Evolutionary conservation across 2,888 invertebrate genomes (phyloP).

Genomic region (Drosophila helvetica): DNA sequence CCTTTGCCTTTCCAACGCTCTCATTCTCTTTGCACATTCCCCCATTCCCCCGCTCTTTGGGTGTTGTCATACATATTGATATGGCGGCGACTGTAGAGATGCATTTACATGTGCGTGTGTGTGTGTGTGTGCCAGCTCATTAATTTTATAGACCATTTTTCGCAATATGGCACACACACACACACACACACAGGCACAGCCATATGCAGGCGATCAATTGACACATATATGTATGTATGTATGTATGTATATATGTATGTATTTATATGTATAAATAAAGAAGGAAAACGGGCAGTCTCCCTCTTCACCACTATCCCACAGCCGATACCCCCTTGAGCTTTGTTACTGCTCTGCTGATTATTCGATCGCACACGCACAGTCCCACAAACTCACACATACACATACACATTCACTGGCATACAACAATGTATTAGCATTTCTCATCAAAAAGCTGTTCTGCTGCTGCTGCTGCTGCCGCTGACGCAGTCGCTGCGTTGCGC

Average conservation of each 20-base stretch:
- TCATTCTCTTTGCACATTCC: conserved; percentile 4
- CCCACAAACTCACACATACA: conserved; percentile 31
- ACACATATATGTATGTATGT: conserved; percentile 69
- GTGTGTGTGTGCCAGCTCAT: conserved; percentile 38
- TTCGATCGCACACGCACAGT: conserved; percentile 40
- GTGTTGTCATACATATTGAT: conserved; percentile 12
- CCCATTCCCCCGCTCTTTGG: not conserved
- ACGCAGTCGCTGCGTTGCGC: conserved; percentile 34
- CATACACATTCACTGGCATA: conserved; percentile 10
- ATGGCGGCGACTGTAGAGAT: conserved; percentile 11
- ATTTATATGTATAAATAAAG: conserved; percentile 41
- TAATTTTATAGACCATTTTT: conserved; percentile 52
- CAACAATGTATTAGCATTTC: conserved; percentile 75
- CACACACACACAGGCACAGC: conserved; percentile 18
- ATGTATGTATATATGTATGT: too few relatives aligned
- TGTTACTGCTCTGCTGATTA: conserved; percentile 53
- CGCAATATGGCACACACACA: conserved; percentile 67
- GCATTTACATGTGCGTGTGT: conserved; percentile 12
- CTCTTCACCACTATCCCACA: not conserved
- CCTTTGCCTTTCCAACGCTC: conserved; percentile 8
- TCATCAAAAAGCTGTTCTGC: conserved; percentile 48
- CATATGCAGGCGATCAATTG: conserved; percentile 59
- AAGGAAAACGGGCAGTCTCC: not conserved
- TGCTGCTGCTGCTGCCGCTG: conserved; percentile 30
- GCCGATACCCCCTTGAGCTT: conserved; percentile 42